These are phyloP conservation scores for Nycteola revayana DNA, from an alignment of 2,888 invertebrate genomes.

Conservation along the genomic window DNA sequence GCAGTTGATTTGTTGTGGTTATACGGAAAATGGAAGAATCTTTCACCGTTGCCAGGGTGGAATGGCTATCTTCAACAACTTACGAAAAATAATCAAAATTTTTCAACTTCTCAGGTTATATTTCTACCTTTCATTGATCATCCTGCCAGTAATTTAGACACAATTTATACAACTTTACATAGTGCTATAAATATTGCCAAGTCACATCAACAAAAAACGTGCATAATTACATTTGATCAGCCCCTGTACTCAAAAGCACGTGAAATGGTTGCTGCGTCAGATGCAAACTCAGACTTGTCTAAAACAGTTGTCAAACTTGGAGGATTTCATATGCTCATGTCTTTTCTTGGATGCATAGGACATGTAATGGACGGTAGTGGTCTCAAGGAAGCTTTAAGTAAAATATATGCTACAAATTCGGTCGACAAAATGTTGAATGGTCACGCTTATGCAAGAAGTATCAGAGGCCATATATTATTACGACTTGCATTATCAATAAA, in stretches of 20 bases:
- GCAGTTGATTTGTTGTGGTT: conserved; percentile 34
- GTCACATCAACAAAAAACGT: neutral
- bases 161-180: conserved; percentile 37
- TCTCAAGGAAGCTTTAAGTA: conserved; percentile 19
- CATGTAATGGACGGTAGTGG: conserved; percentile 46
- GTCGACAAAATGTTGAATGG: conserved; percentile 43
- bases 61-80: conserved; percentile 34
- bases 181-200: conserved; percentile 23
- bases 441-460: conserved; percentile 40
- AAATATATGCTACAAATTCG: conserved; percentile 35
- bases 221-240: conserved; percentile 42
- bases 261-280: conserved; percentile 34
- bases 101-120: conserved; percentile 30
- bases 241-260: conserved; percentile 42
- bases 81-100: conserved; percentile 30
- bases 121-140: conserved; percentile 45
- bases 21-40: conserved; percentile 36
- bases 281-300: conserved; percentile 16
- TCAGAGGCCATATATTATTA: conserved; percentile 40
- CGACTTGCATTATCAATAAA: conserved; percentile 22
- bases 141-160: conserved; percentile 38
- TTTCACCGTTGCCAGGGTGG: neutral
- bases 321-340: conserved; percentile 45
- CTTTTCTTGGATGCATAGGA: conserved; percentile 42
- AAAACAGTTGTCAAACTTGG: conserved; percentile 38